Base-by-base conservation (phyloP, 2,888 invertebrate genomes). In the Chydorus sphaericus region DNA sequence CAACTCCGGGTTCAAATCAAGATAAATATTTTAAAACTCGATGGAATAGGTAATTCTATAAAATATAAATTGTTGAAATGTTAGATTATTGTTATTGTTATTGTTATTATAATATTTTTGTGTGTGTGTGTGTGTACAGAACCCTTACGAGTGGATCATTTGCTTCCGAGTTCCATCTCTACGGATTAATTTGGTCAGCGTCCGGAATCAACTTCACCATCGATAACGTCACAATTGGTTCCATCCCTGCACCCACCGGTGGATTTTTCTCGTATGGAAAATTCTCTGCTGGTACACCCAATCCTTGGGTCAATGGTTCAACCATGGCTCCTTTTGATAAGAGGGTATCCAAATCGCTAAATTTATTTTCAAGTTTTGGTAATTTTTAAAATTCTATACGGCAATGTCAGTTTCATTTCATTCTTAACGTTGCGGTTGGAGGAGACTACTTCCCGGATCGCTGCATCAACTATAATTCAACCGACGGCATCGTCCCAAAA, bases 351-450 rank as follows among this genome's bases (percentile, higher is more conserved):
- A 10, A 30, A 31, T 31, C 16, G n/a, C 4, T 26, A 5, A 18
- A n/a, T n/a, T 11, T 4, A n/a, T 26, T 16, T 4, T 60, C 62
- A 14, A 61, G 49, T 7, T 57, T 26, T 44, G 14, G 14, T 6
- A 59, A 62, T 48, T 61, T 51, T n/a, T n/a, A n/a, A n/a, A n/a
- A n/a, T n/a, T n/a, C n/a, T n/a, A n/a, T n/a, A n/a, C n/a, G n/a
- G n/a, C 1, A 38, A 6, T 49, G 3, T n/a, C 38, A 69, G 67
- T 71, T 69, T 62, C 68, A 66, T 61, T 61, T 71, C 54, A 65
- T 71, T 4, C 53, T 70, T 58, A 70, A 70, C 60, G 66, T 71
- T 6, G 70, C 70, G 14, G 68, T 69, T 18, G 70, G 70, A 7
- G 70, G 70, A 2, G 63, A 62, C 26, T 68, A 65, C 38, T 71